Base-by-base conservation (phyloP, 2,888 invertebrate genomes). In the Mycalesis mineus region DNA sequence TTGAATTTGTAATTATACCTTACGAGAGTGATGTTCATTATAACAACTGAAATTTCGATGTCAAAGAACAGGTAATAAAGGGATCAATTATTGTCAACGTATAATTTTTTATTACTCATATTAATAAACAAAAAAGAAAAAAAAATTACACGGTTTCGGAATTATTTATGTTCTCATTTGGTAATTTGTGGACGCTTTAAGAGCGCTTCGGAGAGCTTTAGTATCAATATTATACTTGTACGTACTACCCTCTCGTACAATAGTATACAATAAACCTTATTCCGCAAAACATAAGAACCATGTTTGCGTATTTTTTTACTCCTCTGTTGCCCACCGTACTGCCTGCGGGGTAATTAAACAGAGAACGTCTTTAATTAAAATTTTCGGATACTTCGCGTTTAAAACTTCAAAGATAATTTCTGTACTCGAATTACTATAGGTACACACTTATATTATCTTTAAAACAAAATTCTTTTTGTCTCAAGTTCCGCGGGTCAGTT, bases 281-380 rank as follows among this genome's bases (percentile, higher is more conserved):
- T 11, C 2, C 8, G 7, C 8, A 9, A n/a, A 28, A 1, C 48
- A 56, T 61, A 62, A 54, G 54, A 47, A 8, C 28, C 37, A 47
- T 15, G 48, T 14, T 54, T 51, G 28, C 53, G 14, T 29, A 14
- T 14, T 2, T 31, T n/a, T 37, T 33, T 9, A 15, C 9, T 9
- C 39, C 11, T 15, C 33, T 42, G 49, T 17, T 28, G 56, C 44
- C 50, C 28, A 53, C 52, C 42, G 57, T 56, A 64, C 61, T 61
- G 59, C 67, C 63, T 62, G 57, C 48, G 42, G 49, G 39, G 55
- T 64, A 68, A 66, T 68, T 66, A 66, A 62, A 59, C 63, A 54
- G 55, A 54, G 64, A 65, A 65, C 60, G 65, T 65, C 61, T 64
- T 66, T 64, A 65, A 65, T 65, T 65, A 65, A 65, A 67, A 67